A percentile compares a stretch with the other conserved stretches of the same genome.
Evolutionary conservation across 2,113 vertebrate genomes (phyloP).

Genomic region (Talpa occidentalis): DNA sequence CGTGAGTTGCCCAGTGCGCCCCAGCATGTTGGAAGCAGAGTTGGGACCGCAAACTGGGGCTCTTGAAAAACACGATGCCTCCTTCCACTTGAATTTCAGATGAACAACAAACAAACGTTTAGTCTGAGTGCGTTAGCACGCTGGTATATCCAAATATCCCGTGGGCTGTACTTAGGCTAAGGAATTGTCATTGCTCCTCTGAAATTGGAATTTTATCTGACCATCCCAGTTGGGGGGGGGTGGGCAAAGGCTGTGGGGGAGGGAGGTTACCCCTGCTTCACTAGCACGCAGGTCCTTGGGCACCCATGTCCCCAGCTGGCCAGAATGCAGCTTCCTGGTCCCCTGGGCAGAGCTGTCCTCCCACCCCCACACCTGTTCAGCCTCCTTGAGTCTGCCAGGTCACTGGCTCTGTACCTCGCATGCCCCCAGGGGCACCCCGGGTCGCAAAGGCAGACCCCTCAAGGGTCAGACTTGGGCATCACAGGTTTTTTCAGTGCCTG

Average conservation of each 20-base stretch:
- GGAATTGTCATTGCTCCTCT: not conserved
- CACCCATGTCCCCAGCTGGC: fast-evolving
- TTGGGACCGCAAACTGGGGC: not conserved
- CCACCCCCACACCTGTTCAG: not conserved
- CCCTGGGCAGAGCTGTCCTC: not conserved
- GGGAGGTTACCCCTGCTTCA: too few species aligned
- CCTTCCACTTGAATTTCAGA: not conserved
- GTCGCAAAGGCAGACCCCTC: not conserved
- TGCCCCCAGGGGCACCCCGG: not conserved
- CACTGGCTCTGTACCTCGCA: not conserved
- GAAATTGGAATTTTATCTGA: not conserved
- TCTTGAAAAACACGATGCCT: not conserved
- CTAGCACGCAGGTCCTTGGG: not conserved
- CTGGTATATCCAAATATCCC: not conserved
- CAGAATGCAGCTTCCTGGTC: not conserved
- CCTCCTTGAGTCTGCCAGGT: not conserved
- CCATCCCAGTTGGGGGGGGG: too few species aligned
- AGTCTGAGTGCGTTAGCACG: not conserved
- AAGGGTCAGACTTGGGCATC: too few species aligned
- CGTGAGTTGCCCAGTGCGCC: not conserved
- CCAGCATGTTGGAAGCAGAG: not conserved
- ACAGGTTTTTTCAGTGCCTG: not conserved
- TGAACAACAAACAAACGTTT: not conserved
- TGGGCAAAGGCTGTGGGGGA: too few species aligned
- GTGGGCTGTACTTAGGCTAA: not conserved